Conservation (phyloP, 2,113 vertebrate species). For the Trematocara nigrifrons region DNA sequence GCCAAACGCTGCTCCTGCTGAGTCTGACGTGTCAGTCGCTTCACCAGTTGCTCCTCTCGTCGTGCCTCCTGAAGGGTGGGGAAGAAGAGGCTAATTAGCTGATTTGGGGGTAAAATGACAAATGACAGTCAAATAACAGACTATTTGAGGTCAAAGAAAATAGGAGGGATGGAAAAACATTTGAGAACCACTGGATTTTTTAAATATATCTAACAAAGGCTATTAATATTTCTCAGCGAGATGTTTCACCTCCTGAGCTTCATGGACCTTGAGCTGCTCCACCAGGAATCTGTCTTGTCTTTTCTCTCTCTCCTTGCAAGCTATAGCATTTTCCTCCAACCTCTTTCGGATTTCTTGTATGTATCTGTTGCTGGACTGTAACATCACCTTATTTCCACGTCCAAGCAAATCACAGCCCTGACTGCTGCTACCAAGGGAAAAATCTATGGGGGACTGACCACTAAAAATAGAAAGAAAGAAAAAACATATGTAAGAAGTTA, state of each 20-base stretch:
- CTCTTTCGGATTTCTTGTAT: conserved; percentile 81
- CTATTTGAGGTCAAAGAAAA: background rate
- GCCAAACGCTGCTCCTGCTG: conserved; percentile 84
- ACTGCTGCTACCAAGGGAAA: background rate
- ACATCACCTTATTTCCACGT: conserved; percentile 50
- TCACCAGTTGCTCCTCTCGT: conserved; percentile 83
- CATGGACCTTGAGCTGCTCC: conserved; percentile 78
- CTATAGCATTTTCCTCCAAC: conserved; percentile 74
- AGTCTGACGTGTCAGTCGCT: conserved; percentile 83
- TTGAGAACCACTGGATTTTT: background rate
- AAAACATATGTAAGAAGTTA: background rate
- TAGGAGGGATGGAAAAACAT: background rate
- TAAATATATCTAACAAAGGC: background rate
- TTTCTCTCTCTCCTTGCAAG: conserved; percentile 81
- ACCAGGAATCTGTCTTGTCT: conserved; percentile 75
- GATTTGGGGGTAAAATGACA: background rate
- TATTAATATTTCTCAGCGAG: background rate
- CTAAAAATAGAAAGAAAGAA: background rate
- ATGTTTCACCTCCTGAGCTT: conserved; percentile 79
- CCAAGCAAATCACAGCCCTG: background rate
- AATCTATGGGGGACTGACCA: background rate
- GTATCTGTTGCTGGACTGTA: conserved; percentile 80
- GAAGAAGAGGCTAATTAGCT: background rate
- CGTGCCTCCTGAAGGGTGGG: conserved; percentile 70
- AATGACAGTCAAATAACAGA: background rate